Evolutionary conservation across 2,797 vertebrate genomes (phyloP).

Genomic region (Acomys russatus): DNA sequence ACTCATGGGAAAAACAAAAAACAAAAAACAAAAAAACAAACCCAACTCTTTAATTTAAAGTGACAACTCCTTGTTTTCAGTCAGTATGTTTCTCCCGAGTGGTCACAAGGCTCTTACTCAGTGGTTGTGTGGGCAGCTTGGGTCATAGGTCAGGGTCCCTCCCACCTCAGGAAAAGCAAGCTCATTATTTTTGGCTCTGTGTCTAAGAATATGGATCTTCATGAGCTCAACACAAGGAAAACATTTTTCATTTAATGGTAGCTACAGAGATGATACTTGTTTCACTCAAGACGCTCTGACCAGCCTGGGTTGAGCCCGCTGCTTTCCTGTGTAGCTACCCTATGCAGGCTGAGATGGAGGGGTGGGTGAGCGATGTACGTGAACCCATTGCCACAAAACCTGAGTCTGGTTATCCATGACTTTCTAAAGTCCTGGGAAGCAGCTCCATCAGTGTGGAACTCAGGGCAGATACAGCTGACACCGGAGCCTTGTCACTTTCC

Average conservation of each 20-base stretch:
- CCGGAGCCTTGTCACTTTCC: conserved; percentile 21
- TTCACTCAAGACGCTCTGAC: not conserved
- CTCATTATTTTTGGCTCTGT: conserved; percentile 61
- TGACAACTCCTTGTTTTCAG: conserved; percentile 46
- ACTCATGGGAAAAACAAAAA: not conserved
- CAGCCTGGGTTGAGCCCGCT: not conserved
- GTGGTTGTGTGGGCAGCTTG: conserved; percentile 46
- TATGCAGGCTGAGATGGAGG: not conserved
- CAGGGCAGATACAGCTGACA: conserved; percentile 46
- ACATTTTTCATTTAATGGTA: conserved; percentile 1
- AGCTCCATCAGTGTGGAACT: not conserved
- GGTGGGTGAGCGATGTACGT: not conserved
- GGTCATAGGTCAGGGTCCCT: not conserved
- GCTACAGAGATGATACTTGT: not conserved
- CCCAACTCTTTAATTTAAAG: conserved; percentile 6
- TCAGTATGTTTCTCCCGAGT: conserved; percentile 1
- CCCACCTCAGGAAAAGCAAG: conserved; percentile 21
- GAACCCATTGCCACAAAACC: conserved; percentile 20
- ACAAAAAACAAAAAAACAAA: not conserved
- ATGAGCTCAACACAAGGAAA: conserved; percentile 57
- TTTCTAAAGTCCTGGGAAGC: conserved; percentile 60
- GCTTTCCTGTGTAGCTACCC: conserved; percentile 6
- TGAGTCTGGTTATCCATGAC: conserved; percentile 62
- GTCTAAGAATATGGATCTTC: conserved; percentile 51
- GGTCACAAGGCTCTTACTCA: conserved; percentile 17